Conservation (phyloP, 2,113 vertebrate genomes). For the Dromiciops gliroides region DNA sequence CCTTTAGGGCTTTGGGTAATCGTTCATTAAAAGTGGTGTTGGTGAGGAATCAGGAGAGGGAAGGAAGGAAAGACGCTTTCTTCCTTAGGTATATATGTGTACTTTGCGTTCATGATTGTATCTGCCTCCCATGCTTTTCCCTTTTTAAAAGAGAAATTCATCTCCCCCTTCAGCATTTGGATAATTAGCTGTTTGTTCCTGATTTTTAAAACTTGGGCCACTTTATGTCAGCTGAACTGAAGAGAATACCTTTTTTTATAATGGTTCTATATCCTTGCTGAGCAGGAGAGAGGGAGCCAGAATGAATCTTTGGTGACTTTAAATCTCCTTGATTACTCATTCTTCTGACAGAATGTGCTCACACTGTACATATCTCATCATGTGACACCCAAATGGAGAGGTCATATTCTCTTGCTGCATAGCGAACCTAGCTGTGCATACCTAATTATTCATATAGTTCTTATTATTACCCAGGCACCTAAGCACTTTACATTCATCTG, state of each 20-base stretch:
- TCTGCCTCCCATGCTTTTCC: not conserved
- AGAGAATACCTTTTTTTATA: not conserved
- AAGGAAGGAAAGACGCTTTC: conserved; percentile 3
- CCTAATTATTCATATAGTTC: not conserved
- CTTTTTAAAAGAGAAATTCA: not conserved
- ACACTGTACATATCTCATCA: not conserved
- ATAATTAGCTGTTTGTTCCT: not conserved
- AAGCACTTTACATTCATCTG: not conserved
- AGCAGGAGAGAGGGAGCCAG: too few relatives aligned
- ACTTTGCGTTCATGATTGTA: conserved; percentile 47
- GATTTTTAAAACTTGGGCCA: not conserved
- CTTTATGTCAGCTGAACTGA: fast-evolving
- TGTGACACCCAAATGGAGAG: not conserved
- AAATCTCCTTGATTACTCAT: not conserved
- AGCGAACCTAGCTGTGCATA: not conserved
- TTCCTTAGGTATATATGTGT: conserved; percentile 45
- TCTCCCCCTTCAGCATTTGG: not conserved
- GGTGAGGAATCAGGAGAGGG: not conserved
- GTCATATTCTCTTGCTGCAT: not conserved
- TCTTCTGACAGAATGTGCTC: not conserved
- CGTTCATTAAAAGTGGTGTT: not conserved
- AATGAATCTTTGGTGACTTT: not conserved
- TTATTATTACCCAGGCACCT: not conserved
- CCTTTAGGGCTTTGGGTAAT: conserved; percentile 31
- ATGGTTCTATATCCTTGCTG: fast-evolving